Conservation (phyloP, 2,888 invertebrate species). For the Sinelater perroti region DNA sequence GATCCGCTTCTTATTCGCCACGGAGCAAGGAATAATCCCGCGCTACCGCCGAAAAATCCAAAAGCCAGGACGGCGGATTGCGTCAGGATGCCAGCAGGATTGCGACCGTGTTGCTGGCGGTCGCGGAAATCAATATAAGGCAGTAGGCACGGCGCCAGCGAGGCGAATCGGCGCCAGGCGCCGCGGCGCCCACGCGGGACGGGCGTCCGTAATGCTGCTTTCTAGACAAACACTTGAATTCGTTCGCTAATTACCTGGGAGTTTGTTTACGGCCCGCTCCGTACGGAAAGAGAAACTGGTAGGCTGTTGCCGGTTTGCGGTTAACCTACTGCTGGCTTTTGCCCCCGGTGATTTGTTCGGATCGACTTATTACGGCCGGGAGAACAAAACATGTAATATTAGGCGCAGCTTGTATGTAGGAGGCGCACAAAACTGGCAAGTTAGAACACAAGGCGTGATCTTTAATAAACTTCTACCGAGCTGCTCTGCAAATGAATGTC, state of each 20-base stretch:
- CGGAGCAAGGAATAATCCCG: slow-evolving; percentile 9
- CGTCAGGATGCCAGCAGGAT: slow-evolving; percentile 31
- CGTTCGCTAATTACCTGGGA: slow-evolving; percentile 7
- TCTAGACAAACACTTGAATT: slow-evolving; percentile 21
- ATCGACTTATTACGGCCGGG: too few species aligned
- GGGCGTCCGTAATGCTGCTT: slow-evolving; percentile 23
- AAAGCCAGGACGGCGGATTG: slow-evolving; percentile 26
- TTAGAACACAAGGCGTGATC: too few species aligned
- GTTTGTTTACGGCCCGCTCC: too few species aligned
- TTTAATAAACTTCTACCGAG: too few species aligned
- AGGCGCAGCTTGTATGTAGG: too few species aligned
- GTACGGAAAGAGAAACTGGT: too few species aligned
- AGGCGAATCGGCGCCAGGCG: slow-evolving; percentile 43
- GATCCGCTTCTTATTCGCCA: slow-evolving; percentile 1
- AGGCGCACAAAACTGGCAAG: too few species aligned
- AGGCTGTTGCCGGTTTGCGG: too few species aligned
- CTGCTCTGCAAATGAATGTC: too few species aligned
- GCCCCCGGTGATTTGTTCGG: too few species aligned
- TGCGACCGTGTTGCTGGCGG: slow-evolving; percentile 33
- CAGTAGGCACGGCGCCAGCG: slow-evolving; percentile 44
- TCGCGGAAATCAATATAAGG: slow-evolving; percentile 43
- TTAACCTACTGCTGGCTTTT: too few species aligned
- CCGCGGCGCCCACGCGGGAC: slow-evolving; percentile 39
- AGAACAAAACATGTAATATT: too few species aligned
- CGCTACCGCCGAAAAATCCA: slow-evolving; percentile 6